A percentile compares a stretch with the other conserved stretches of the same genome.
Conservation (phyloP, 1,140 invertebrate genomes). For the Calliphora vicina region DNA sequence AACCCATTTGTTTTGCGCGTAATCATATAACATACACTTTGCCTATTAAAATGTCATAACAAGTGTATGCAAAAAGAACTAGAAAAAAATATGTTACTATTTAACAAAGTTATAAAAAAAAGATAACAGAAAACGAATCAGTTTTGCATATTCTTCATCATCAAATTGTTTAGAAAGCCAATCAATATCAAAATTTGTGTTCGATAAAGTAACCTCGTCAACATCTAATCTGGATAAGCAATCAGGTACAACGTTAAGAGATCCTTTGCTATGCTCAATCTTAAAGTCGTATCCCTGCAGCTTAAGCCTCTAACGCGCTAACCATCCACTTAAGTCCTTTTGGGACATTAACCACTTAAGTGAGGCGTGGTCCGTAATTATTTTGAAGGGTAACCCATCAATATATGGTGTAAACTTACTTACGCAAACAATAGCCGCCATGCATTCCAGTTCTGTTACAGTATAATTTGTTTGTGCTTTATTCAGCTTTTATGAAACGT, state of each 20-base stretch:
- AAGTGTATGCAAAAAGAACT: too few relatives aligned
- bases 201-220: neutral
- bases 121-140: too few relatives aligned
- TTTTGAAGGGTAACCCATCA: conserved; percentile 48
- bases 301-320: conserved; percentile 51
- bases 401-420: conserved; percentile 24
- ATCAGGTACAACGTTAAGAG: neutral
- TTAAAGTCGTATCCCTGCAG: conserved; percentile 34
- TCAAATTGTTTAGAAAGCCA: too few relatives aligned
- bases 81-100: too few relatives aligned
- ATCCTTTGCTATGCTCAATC: neutral
- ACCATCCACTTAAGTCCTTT: conserved; percentile 55
- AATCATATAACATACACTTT: too few relatives aligned
- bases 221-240: neutral
- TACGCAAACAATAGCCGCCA: neutral
- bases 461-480: neutral
- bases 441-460: neutral
- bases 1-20: too few relatives aligned
- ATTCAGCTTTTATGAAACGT: neutral
- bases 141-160: too few relatives aligned
- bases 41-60: too few relatives aligned
- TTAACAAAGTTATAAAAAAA: too few relatives aligned
- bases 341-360: conserved; percentile 51
- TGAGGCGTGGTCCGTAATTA: conserved; percentile 51
- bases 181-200: too few relatives aligned